phyloP scores from a whole-genome alignment of 2,797 vertebrate species.

The Eulemur mongoz region DNA sequence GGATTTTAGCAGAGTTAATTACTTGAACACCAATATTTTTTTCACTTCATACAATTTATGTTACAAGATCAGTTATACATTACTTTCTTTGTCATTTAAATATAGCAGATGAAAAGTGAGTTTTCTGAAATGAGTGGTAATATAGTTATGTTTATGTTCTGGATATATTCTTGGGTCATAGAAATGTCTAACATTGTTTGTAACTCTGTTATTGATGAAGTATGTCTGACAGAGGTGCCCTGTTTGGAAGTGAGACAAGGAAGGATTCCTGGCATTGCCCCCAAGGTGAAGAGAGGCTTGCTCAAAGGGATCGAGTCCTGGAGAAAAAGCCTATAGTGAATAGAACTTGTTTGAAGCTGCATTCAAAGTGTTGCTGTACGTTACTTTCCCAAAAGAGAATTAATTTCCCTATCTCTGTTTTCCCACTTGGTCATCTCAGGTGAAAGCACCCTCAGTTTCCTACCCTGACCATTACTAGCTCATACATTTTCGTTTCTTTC shows the following conservation, averaged over 20 bases:
- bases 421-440: constrained; percentile 15
- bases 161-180: not conserved
- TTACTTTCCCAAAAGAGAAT: constrained; percentile 3
- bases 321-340: not conserved
- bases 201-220: not conserved
- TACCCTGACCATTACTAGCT: not conserved
- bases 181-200: not conserved
- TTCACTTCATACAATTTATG: not conserved
- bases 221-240: not conserved
- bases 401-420: constrained; percentile 18
- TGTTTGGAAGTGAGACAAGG: not conserved
- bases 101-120: not conserved
- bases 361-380: not conserved
- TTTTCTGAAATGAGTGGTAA: constrained; percentile 3
- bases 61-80: not conserved
- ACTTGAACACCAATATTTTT: not conserved
- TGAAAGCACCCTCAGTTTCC: not conserved
- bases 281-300: not conserved
- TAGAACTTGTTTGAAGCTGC: not conserved
- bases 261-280: not conserved
- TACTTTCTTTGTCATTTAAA: constrained; percentile 42
- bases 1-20: constrained; percentile 30
- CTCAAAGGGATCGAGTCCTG: not conserved
- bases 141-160: not conserved
- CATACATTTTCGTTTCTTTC: not conserved